These are phyloP conservation scores for Polyploca ridens DNA, from an alignment of 2,888 invertebrate genomes.

Conservation along the genomic window DNA sequence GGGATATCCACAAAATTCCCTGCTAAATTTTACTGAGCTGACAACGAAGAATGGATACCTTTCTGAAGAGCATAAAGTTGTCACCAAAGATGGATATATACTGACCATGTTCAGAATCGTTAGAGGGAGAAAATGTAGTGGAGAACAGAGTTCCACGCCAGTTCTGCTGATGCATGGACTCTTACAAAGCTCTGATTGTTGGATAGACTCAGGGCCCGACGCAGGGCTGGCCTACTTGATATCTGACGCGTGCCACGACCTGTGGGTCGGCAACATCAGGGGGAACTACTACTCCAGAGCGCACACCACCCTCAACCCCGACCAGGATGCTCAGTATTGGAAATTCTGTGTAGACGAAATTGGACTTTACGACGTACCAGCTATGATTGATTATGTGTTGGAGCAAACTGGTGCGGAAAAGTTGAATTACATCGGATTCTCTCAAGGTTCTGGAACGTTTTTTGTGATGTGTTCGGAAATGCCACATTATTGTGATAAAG, in stretches of 20 bases:
- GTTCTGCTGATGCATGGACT: constrained; percentile 2
- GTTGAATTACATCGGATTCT: constrained; percentile 87
- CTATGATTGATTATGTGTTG: constrained; percentile 69
- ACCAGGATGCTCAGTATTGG: constrained; percentile 78
- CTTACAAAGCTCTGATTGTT: neutral
- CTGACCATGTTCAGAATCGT: neutral
- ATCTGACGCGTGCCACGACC: constrained; percentile 40
- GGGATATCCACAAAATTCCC: neutral
- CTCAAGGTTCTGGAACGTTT: constrained; percentile 88
- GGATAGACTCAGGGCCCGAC: neutral
- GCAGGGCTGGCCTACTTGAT: constrained; percentile 50
- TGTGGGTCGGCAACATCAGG: constrained; percentile 41
- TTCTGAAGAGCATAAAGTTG: constrained; percentile 7
- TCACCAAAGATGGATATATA: constrained; percentile 27
- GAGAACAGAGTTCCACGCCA: neutral
- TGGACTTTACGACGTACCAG: constrained; percentile 90
- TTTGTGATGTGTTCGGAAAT: constrained; percentile 87
- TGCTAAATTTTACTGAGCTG: neutral
- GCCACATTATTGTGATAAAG: constrained; percentile 87
- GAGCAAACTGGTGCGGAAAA: constrained; percentile 47
- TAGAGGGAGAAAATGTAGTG: neutral
- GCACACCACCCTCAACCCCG: constrained; percentile 70
- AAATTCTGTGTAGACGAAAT: constrained; percentile 90
- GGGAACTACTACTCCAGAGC: constrained; percentile 69
- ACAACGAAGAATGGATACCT: constrained; percentile 5